These are phyloP conservation scores for Strix aluco DNA, from an alignment of 2,113 vertebrate genomes.

Conservation along the genomic window DNA sequence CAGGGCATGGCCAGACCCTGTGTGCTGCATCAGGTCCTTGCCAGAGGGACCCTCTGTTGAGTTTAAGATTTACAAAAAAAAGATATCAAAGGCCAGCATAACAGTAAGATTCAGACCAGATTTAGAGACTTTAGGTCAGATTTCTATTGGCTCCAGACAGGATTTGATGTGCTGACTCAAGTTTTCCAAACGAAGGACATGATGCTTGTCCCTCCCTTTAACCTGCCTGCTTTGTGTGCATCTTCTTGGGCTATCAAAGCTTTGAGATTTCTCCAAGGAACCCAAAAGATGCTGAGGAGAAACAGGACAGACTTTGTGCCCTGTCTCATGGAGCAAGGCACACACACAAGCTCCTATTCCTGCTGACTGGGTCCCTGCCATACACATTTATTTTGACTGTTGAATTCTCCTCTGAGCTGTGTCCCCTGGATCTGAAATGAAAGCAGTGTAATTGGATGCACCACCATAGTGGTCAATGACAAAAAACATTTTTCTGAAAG, in stretches of 20 bases:
- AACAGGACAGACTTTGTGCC: neutral
- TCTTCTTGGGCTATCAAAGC: neutral
- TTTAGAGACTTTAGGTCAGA: neutral
- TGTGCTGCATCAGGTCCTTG: neutral
- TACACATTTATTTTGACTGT: neutral
- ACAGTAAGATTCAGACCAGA: neutral
- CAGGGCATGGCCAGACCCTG: neutral
- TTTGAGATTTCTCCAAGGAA: neutral
- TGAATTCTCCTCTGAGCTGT: neutral
- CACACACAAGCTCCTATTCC: neutral
- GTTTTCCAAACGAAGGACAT: neutral
- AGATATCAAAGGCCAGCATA: neutral
- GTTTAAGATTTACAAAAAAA: neutral
- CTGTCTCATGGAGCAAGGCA: neutral
- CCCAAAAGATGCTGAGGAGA: neutral
- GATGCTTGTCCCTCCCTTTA: neutral
- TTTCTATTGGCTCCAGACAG: neutral
- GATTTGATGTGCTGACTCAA: neutral
- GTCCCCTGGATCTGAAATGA: neutral
- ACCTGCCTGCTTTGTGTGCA: neutral
- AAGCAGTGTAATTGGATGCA: neutral
- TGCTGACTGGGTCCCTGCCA: neutral
- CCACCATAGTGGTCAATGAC: neutral
- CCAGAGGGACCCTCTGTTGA: neutral
- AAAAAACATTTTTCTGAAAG: slow-evolving; percentile 39